Evolutionary conservation across 2,113 vertebrate genomes (phyloP).

Genomic region (Varanus salvator): DNA sequence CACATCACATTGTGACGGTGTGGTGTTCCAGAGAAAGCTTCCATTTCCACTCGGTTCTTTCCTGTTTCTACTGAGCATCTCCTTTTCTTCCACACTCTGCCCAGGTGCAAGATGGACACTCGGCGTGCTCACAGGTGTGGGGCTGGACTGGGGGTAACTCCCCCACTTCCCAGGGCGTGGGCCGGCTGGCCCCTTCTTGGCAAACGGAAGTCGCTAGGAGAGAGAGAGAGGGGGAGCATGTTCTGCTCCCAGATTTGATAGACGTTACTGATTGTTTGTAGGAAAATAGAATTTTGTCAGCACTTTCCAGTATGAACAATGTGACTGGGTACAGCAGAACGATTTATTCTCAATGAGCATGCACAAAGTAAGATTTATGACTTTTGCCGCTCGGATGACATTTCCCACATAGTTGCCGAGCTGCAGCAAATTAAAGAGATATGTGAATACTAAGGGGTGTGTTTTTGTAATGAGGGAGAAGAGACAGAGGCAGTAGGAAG

Average conservation of each 20-base stretch:
- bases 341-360: slow-evolving; percentile 74
- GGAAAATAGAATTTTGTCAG: slow-evolving; percentile 62
- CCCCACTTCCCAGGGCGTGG: neutral
- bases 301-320: slow-evolving; percentile 45
- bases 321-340: slow-evolving; percentile 65
- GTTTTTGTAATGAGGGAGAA: slow-evolving; percentile 83
- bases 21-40: neutral
- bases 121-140: neutral
- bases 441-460: slow-evolving; percentile 78
- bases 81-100: neutral
- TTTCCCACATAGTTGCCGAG: slow-evolving; percentile 75
- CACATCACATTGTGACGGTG: too few relatives aligned
- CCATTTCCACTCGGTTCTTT: neutral
- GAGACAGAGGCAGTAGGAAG: slow-evolving; percentile 85
- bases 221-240: neutral
- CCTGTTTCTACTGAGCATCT: too few relatives aligned
- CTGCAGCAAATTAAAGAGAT: slow-evolving; percentile 81
- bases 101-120: too few relatives aligned
- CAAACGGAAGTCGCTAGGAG: neutral
- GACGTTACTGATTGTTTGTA: slow-evolving; percentile 29
- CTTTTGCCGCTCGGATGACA: slow-evolving; percentile 73
- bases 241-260: slow-evolving; percentile 34
- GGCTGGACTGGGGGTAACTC: neutral
- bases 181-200: neutral
- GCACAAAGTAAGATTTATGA: slow-evolving; percentile 83